Base-by-base conservation (phyloP, 2,888 invertebrate genomes). In the Leucophenga montana region DNA sequence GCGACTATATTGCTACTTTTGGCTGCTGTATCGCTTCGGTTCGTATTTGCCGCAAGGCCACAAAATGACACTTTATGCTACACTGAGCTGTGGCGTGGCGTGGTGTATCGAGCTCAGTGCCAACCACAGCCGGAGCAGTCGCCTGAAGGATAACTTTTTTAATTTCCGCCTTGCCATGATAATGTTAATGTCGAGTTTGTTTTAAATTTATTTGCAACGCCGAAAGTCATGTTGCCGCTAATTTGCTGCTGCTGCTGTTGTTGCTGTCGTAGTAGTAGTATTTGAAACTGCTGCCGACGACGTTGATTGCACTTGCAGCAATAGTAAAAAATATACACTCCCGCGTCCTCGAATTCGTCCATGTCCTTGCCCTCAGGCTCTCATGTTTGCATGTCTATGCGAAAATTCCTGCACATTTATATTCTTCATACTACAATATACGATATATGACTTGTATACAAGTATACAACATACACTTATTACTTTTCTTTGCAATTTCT, bases 151-250 rank as follows among this genome's bases (percentile, higher is more conserved):
- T 61, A 61, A 61, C 61, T 61, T 70, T 70, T 71, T 74, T 74
- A 76, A 75, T 75, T 76, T 76, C 76, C 76, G 73, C 69, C 20
- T 16, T 61, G 44, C 62, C 67, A 48, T 57, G 67, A 46, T 61
- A 31, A 54, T 56, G 62, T 54, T 44, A 67, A 61, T 61, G 61
- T 61, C 61, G 39, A 61, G 44, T 44, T 70, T 56, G 59, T 70
- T 54, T 68, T 69, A 71, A 75, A 75, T 75, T 75, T 71, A 75
- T 75, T 75, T 73, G 73, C 75, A 67, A 70, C 67, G 71, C 71
- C 73, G 67, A 75, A 75, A 75, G 75, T 75, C 75, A 75, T 75
- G 74, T 76, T 75, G 75, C 73, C 70, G 73, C 75, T 76, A 75
- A 75, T 75, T 75, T 75, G 75, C 64, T 46, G 71, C 69, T 69